These are phyloP conservation scores for Hyperoplus lanceolatus DNA, from an alignment of 2,797 vertebrate genomes.

Conservation along the genomic window DNA sequence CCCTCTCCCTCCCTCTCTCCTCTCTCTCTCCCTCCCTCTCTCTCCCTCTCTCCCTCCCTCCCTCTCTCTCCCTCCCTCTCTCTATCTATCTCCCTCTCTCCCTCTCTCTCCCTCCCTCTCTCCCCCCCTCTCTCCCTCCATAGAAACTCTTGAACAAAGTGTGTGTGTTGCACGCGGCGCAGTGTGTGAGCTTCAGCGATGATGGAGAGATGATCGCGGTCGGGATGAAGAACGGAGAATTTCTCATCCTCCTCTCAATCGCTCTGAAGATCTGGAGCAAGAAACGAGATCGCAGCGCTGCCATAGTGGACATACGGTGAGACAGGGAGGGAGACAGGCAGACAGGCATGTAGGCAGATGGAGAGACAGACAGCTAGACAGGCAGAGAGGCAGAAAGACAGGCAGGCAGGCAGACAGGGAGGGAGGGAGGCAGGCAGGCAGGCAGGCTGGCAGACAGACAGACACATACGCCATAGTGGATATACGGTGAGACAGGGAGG, in stretches of 20 bases:
- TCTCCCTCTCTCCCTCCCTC: too few species aligned
- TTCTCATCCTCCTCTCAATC: conserved; percentile 92
- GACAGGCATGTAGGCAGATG: neutral
- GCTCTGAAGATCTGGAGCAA: conserved; percentile 96
- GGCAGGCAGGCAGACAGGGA: too few species aligned
- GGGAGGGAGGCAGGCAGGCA: too few species aligned
- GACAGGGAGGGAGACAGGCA: neutral
- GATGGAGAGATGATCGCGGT: conserved; percentile 96
- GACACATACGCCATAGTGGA: too few species aligned
- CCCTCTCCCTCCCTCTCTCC: too few species aligned
- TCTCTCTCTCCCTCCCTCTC: too few species aligned
- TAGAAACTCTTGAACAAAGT: conserved; percentile 97
- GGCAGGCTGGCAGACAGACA: too few species aligned
- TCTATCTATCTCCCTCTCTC: too few species aligned
- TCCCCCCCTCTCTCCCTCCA: neutral
- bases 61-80: too few species aligned
- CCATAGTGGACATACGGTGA: conserved; percentile 94
- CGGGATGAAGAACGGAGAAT: conserved; percentile 97
- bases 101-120: too few species aligned
- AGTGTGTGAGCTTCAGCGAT: conserved; percentile 91
- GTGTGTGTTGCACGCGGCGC: conserved; percentile 87
- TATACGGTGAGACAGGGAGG: too few species aligned
- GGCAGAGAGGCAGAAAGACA: too few species aligned
- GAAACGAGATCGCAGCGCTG: conserved; percentile 93
- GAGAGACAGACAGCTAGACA: neutral